These are phyloP conservation scores for Sebastes kiyomatsui DNA, from an alignment of 2,797 vertebrate species.

Conservation along the genomic window DNA sequence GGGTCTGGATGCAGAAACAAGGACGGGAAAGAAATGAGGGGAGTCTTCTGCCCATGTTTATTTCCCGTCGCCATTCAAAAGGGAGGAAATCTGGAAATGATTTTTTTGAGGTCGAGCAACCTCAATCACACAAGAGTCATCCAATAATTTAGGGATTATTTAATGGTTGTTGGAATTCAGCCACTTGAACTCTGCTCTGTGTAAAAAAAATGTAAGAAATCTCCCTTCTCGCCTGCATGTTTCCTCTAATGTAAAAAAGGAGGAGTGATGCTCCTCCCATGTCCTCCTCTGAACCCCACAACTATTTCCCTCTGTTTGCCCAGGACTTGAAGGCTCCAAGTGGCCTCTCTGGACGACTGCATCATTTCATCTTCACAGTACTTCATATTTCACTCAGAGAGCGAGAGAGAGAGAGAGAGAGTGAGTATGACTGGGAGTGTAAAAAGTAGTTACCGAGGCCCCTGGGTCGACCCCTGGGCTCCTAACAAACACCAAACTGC, in stretches of 20 bases:
- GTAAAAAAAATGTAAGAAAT: not conserved
- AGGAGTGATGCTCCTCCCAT: conserved; percentile 21
- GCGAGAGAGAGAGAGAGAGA: not conserved
- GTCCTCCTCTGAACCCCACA: conserved; percentile 37
- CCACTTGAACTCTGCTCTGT: conserved; percentile 20
- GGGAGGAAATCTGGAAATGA: conserved; percentile 40
- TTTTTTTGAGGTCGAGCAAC: conserved; percentile 36
- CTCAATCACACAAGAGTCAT: conserved; percentile 3
- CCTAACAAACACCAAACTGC: conserved; percentile 17
- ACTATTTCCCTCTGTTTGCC: conserved; percentile 5
- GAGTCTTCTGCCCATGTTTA: conserved; percentile 14
- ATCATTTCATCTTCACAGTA: conserved; percentile 18
- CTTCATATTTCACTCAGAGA: conserved; percentile 21
- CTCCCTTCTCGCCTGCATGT: not conserved
- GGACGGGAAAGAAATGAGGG: conserved; percentile 27
- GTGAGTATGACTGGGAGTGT: not conserved
- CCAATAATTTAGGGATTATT: conserved; percentile 4
- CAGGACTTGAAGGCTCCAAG: conserved; percentile 14
- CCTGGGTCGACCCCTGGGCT: conserved; percentile 17
- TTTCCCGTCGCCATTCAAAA: not conserved
- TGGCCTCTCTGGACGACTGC: conserved; percentile 21
- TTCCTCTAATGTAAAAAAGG: not conserved
- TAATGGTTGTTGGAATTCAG: conserved; percentile 13
- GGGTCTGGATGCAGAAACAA: conserved; percentile 32
- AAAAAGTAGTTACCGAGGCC: conserved; percentile 14